Base-by-base conservation (phyloP, 1,140 invertebrate genomes). In the Penaeus vannamei region DNA sequence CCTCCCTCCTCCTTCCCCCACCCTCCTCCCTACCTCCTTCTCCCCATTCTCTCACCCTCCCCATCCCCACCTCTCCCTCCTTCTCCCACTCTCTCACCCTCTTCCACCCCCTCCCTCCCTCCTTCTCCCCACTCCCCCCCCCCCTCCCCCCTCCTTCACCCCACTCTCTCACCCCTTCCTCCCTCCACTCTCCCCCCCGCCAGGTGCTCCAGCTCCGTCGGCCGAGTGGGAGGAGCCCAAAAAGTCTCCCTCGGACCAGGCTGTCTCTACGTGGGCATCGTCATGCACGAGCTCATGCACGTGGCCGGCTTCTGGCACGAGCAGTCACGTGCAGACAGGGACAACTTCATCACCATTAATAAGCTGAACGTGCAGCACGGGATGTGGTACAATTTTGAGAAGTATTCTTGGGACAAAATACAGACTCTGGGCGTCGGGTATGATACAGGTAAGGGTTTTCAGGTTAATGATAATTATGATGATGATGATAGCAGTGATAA, bases 191-290 rank as follows among this genome's bases (percentile, higher is more conserved):
- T 20, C 46, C 2, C 14, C 23, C 5, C 53, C 79, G 19, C 17
- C 81, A 88, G 86, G 46, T 88, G 86, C 86, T 95, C 93, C 93
- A 95, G 94, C 0, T 92, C 93, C 62, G 94, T 95, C 0, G 95
- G 95, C 7, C 91, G 94, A 53, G 92, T 92, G 69, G 93, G 93
- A 8, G 93, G 94, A 22, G 90, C 90, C 3, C 94, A 94, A 90
- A 90, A 91, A 7, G 89, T 94, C 20, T 94, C 93, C 2, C 91
- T 94, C 7, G 94, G 94, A 0, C 96, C 96, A 1, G 96, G 96
- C 2, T 97, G 97, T 92, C 93, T 97, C 0, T 92, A 92, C 42
- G 93, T 94, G 1, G 95, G 95, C 89, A 87, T 91, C 5, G 87
- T 92, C 36, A 82, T 92, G 23, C 93, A 88, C 53, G 86, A 88